A percentile compares a stretch with the other conserved stretches of the same genome.
Evolutionary conservation across 2,797 vertebrate genomes (phyloP).

Genomic region (Anas georgica): DNA sequence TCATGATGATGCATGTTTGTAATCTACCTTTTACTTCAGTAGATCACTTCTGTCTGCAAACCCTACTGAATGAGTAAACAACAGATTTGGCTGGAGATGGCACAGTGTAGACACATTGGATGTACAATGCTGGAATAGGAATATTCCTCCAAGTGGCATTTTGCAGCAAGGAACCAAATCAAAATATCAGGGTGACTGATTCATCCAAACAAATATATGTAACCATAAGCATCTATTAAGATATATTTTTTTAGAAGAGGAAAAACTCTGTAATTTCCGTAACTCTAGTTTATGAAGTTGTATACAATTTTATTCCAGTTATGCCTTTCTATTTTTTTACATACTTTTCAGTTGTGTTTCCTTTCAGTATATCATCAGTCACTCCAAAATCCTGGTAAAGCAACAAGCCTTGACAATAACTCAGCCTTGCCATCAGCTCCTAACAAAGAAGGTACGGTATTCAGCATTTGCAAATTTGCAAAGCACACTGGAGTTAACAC

Average conservation of each 20-base stretch:
- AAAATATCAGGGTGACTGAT: not conserved
- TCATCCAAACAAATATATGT: not conserved
- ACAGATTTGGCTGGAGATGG: not conserved
- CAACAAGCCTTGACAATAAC: not conserved
- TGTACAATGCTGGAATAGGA: not conserved
- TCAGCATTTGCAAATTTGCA: conserved; percentile 51
- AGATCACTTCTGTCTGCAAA: not conserved
- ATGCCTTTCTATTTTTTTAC: not conserved
- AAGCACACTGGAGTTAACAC: conserved; percentile 69
- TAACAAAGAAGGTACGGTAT: conserved; percentile 20
- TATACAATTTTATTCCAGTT: not conserved
- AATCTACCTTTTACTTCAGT: not conserved
- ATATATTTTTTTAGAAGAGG: not conserved
- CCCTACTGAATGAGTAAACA: not conserved
- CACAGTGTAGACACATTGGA: not conserved
- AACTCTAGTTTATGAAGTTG: not conserved
- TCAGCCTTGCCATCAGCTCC: not conserved
- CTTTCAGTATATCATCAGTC: not conserved
- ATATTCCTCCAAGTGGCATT: not conserved
- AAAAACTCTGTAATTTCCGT: not conserved
- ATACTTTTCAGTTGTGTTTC: not conserved
- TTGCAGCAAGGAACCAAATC: not conserved
- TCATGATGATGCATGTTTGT: not conserved
- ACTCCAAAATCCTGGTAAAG: not conserved
- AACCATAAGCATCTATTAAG: not conserved